Conservation (phyloP, 2,888 invertebrate genomes). For the Helobdella robusta region DNA sequence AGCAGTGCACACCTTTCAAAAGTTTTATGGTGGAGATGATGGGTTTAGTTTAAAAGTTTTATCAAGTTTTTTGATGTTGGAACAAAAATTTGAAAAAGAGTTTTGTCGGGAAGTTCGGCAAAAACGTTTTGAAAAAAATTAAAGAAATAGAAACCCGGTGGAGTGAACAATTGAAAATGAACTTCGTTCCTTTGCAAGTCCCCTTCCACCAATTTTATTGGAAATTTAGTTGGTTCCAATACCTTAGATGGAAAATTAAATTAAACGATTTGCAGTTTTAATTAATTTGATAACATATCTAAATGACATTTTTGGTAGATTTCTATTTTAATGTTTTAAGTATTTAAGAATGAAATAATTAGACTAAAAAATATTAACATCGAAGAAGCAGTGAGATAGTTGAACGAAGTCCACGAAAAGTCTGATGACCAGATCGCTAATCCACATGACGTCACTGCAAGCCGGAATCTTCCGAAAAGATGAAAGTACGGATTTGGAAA, state of each 20-base stretch:
- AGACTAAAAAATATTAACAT: not conserved
- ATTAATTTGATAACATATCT: not conserved
- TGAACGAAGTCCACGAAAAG: conserved; percentile 22
- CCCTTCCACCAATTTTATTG: not conserved
- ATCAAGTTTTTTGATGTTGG: no score
- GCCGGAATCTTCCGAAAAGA: conserved; percentile 13
- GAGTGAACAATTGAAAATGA: conserved; percentile 14
- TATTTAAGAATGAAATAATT: no score
- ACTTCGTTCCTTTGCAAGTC: not conserved
- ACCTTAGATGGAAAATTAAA: not conserved
- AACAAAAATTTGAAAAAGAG: no score
- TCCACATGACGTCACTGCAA: conserved; percentile 15
- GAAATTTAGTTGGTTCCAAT: not conserved
- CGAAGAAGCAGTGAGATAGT: conserved; percentile 22
- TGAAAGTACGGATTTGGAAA: conserved; percentile 1
- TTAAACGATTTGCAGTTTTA: not conserved
- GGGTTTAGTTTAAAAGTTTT: no score
- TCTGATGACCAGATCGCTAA: conserved; percentile 22
- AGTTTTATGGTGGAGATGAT: no score
- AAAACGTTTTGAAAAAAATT: no score
- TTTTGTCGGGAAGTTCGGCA: no score
- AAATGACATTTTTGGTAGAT: not conserved
- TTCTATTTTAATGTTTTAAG: not conserved
- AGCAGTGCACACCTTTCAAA: conserved; percentile 27
- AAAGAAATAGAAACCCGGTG: no score